A percentile compares a stretch with the other conserved stretches of the same genome.
Evolutionary conservation across 92 coral and sea anemone genomes (phyloP).

Genomic region (Meandrina meandrites): DNA sequence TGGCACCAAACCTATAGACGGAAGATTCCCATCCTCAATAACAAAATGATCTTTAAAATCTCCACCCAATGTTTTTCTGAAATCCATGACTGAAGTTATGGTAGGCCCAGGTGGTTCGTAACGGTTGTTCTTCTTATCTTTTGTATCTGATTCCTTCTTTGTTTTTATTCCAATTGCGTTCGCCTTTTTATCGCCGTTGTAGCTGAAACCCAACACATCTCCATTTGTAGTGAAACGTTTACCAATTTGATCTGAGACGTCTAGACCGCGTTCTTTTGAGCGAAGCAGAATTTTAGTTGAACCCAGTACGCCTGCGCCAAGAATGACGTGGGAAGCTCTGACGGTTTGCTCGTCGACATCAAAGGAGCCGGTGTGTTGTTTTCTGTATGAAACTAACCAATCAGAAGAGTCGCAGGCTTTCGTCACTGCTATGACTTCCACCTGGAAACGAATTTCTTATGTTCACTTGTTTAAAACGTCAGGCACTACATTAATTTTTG

Average conservation of each 20-base stretch:
- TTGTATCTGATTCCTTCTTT: too few relatives aligned
- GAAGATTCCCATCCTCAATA: conserved; percentile 66
- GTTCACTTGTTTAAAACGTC: too few relatives aligned
- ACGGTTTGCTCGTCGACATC: too few relatives aligned
- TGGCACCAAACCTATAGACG: conserved; percentile 24
- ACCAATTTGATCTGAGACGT: conserved; percentile 54
- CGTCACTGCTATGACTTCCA: not conserved
- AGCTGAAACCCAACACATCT: conserved; percentile 65
- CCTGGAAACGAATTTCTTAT: not conserved
- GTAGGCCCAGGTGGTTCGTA: conserved; percentile 61
- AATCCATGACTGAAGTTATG: conserved; percentile 60
- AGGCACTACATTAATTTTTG: too few relatives aligned
- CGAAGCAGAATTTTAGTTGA: too few relatives aligned
- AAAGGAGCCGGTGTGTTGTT: too few relatives aligned
- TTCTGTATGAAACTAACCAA: too few relatives aligned
- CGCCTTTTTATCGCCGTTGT: conserved; percentile 47
- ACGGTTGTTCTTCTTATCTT: too few relatives aligned
- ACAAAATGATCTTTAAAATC: conserved; percentile 18
- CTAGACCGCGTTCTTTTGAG: not conserved
- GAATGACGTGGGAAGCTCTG: too few relatives aligned
- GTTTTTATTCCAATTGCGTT: conserved; percentile 47
- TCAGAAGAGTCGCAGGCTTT: too few relatives aligned
- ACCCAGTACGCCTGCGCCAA: too few relatives aligned
- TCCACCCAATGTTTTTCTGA: conserved; percentile 31
- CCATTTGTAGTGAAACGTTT: conserved; percentile 63